These are phyloP conservation scores for Cyphomyrus discorhynchus DNA, from an alignment of 2,113 vertebrate species.

Conservation along the genomic window DNA sequence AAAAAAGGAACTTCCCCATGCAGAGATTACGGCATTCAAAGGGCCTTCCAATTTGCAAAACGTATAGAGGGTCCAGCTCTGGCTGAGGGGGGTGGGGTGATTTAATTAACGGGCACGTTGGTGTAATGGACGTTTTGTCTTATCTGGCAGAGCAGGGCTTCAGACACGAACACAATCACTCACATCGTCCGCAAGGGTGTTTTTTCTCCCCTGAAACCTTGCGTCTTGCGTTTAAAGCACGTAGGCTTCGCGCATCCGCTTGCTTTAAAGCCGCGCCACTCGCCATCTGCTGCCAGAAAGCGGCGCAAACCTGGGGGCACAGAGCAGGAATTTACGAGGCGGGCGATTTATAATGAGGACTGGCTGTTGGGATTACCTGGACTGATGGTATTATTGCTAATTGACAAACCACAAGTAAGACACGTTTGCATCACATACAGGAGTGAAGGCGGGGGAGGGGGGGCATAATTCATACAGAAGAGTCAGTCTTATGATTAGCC, in stretches of 20 bases:
- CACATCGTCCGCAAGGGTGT: background rate
- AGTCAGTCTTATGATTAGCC: background rate
- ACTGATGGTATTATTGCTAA: background rate
- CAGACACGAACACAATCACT: background rate
- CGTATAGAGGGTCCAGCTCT: background rate
- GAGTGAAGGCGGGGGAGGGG: background rate
- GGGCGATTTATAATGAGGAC: background rate
- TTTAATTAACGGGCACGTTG: constrained; percentile 1
- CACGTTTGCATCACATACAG: background rate
- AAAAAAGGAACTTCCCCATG: background rate
- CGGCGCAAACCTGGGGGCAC: background rate
- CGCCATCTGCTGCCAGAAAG: background rate
- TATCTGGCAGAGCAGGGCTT: background rate
- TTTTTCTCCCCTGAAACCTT: background rate
- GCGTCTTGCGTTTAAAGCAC: background rate
- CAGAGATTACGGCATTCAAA: background rate
- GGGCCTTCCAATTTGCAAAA: background rate
- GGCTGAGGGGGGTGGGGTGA: background rate
- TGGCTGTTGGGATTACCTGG: background rate
- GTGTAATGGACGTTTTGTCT: constrained; percentile 9
- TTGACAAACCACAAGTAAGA: background rate
- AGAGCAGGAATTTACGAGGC: background rate
- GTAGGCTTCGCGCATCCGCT: background rate
- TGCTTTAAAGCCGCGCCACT: background rate
- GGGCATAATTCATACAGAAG: background rate